A percentile compares a stretch with the other conserved stretches of the same genome.
Conservation (phyloP, 1,140 invertebrate species). For the Drosophila rhopaloa region DNA sequence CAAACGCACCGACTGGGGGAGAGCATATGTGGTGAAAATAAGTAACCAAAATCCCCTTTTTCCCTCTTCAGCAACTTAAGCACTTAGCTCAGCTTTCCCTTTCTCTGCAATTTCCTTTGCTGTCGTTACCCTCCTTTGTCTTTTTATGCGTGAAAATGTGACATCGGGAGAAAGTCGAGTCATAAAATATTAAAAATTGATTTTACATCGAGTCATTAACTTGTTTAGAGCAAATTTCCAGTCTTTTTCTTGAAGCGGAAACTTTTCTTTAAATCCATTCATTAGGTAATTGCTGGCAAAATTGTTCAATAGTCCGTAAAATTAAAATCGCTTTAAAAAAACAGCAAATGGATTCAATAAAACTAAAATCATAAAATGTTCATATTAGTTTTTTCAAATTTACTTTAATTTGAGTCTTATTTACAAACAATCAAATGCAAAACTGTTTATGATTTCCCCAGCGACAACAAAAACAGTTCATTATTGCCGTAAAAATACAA, state of each 20-base stretch:
- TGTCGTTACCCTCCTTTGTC: constrained; percentile 24
- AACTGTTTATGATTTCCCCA: constrained; percentile 41
- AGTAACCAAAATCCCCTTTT: constrained; percentile 20
- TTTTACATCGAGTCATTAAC: constrained; percentile 78
- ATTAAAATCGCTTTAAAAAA: constrained; percentile 29
- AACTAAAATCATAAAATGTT: constrained; percentile 20
- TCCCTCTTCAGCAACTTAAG: constrained; percentile 13
- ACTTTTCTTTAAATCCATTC: constrained; percentile 13
- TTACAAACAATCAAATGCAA: constrained; percentile 12
- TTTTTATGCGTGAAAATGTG: constrained; percentile 50
- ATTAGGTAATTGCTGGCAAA: constrained; percentile 16
- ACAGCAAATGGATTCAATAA: constrained; percentile 1
- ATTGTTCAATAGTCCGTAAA: constrained; percentile 51
- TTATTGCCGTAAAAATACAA: constrained; percentile 1
- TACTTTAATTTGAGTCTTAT: constrained; percentile 17
- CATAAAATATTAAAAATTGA: constrained; percentile 77
- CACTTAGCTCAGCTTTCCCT: constrained; percentile 54
- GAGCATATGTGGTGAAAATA: constrained; percentile 35
- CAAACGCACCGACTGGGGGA: constrained; percentile 4
- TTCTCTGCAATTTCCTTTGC: constrained; percentile 40
- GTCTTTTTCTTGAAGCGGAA: background rate
- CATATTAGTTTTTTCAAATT: constrained; percentile 4
- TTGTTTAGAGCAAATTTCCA: constrained; percentile 46
- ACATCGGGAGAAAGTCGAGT: constrained; percentile 40
- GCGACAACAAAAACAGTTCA: constrained; percentile 8